A percentile compares a stretch with the other conserved stretches of the same genome.
phyloP scores from a whole-genome alignment of 1,140 invertebrate genomes.

The Eumeta japonica region DNA sequence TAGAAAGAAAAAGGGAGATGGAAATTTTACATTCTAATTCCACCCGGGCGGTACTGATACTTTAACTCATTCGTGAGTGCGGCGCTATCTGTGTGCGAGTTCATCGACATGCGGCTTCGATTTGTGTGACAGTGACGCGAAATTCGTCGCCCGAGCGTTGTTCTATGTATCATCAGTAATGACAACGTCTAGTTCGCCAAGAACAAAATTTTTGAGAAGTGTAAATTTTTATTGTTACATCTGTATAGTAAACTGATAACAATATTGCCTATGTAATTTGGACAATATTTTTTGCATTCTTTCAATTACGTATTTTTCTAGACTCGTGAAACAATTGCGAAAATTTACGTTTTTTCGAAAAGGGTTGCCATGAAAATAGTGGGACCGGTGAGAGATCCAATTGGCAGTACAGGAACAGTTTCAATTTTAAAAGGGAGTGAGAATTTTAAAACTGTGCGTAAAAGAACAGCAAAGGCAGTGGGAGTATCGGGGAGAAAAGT shows the following conservation, averaged over 20 bases:
- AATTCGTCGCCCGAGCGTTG: constrained; percentile 1
- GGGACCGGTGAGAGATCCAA: neutral
- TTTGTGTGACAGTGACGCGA: constrained; percentile 1
- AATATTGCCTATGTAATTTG: too few species aligned
- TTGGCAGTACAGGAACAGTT: neutral
- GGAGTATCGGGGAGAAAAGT: constrained; percentile 1
- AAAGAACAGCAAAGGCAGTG: constrained; percentile 2
- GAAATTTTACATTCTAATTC: too few species aligned
- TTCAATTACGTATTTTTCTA: neutral
- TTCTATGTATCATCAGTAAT: neutral
- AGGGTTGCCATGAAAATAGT: neutral
- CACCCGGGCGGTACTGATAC: too few species aligned
- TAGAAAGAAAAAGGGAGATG: too few species aligned
- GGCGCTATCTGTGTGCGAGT: neutral
- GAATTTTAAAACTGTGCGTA: neutral
- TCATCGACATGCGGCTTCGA: neutral
- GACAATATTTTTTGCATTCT: neutral
- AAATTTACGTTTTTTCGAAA: neutral
- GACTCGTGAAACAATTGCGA: constrained; percentile 2
- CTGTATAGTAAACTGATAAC: too few species aligned
- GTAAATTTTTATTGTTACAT: neutral
- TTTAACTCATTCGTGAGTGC: constrained; percentile 2
- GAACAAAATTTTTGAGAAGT: neutral
- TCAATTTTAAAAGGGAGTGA: neutral
- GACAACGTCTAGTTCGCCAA: constrained; percentile 1